Evolutionary conservation across 2,797 vertebrate species (phyloP).

Genomic region (Scleropages formosus): DNA sequence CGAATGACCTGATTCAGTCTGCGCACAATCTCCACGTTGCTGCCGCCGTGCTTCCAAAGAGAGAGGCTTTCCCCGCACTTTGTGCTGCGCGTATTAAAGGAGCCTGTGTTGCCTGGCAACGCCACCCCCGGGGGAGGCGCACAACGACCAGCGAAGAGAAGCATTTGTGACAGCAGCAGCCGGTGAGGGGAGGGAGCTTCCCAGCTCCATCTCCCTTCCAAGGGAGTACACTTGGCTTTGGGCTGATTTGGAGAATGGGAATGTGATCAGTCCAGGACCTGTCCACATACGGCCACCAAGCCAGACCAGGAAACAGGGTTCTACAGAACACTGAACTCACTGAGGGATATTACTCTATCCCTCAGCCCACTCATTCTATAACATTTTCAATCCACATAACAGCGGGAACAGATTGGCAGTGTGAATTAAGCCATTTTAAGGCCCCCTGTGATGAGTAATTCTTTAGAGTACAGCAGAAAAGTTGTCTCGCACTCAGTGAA

Average conservation of each 20-base stretch:
- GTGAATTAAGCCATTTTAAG: slow-evolving; percentile 49
- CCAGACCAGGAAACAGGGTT: not conserved
- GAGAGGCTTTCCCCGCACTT: slow-evolving; percentile 74
- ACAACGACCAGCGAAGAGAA: slow-evolving; percentile 58
- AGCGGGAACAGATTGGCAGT: slow-evolving; percentile 39
- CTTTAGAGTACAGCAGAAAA: slow-evolving; percentile 42
- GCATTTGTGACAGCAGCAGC: slow-evolving; percentile 63
- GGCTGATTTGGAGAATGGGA: no score
- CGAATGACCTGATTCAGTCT: slow-evolving; percentile 40
- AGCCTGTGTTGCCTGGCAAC: slow-evolving; percentile 82
- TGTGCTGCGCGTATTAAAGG: slow-evolving; percentile 79
- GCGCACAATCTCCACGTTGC: slow-evolving; percentile 51
- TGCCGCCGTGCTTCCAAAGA: slow-evolving; percentile 58
- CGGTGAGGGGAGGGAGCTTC: slow-evolving; percentile 52
- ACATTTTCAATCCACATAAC: slow-evolving; percentile 41
- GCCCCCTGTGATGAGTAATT: slow-evolving; percentile 39
- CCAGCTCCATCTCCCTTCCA: slow-evolving; percentile 18
- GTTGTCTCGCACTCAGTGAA: slow-evolving; percentile 36
- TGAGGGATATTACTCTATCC: not conserved
- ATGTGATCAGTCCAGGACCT: not conserved
- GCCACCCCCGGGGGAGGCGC: slow-evolving; percentile 73
- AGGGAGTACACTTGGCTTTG: slow-evolving; percentile 14
- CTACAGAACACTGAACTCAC: not conserved
- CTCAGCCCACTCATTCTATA: not conserved
- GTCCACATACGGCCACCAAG: not conserved